A percentile compares a stretch with the other conserved stretches of the same genome.
Evolutionary conservation across 1,140 invertebrate genomes (phyloP).

Genomic region (Asbolus verrucosus): DNA sequence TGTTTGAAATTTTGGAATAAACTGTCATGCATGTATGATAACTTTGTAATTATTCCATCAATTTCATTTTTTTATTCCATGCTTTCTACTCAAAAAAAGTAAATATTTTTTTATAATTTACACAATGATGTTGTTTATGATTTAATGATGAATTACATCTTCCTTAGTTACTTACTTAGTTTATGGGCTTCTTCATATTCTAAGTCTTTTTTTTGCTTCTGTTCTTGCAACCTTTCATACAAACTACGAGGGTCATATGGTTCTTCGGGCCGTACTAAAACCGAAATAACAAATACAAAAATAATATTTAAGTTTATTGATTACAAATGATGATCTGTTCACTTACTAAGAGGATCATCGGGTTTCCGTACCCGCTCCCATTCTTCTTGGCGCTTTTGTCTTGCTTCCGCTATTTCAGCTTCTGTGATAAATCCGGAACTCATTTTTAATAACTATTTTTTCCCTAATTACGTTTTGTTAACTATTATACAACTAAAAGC

Average conservation of each 20-base stretch:
- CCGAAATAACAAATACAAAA: slow-evolving; percentile 47
- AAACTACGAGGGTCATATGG: slow-evolving; percentile 84
- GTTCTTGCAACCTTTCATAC: slow-evolving; percentile 90
- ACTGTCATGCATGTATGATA: too few relatives aligned
- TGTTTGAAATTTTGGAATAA: too few relatives aligned
- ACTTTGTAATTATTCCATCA: too few relatives aligned
- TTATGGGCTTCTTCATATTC: slow-evolving; percentile 96
- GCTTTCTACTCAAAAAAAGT: too few relatives aligned
- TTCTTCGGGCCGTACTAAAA: slow-evolving; percentile 87
- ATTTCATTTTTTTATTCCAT: too few relatives aligned
- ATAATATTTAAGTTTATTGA: slow-evolving; percentile 24
- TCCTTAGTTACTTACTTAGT: slow-evolving; percentile 85
- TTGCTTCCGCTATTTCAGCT: slow-evolving; percentile 83
- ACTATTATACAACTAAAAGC: too few relatives aligned
- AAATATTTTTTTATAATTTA: too few relatives aligned
- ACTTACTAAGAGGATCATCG: slow-evolving; percentile 87
- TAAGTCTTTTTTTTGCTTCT: slow-evolving; percentile 89
- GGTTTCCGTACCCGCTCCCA: slow-evolving; percentile 93
- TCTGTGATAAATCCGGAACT: slow-evolving; percentile 92
- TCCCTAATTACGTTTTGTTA: too few relatives aligned
- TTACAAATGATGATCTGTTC: too few relatives aligned
- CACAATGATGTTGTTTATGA: too few relatives aligned
- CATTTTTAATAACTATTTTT: slow-evolving; percentile 73
- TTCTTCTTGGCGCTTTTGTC: slow-evolving; percentile 87
- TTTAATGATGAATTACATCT: too few relatives aligned